phyloP scores from a whole-genome alignment of 2,113 vertebrate species.

The Gymnorhina tibicen region DNA sequence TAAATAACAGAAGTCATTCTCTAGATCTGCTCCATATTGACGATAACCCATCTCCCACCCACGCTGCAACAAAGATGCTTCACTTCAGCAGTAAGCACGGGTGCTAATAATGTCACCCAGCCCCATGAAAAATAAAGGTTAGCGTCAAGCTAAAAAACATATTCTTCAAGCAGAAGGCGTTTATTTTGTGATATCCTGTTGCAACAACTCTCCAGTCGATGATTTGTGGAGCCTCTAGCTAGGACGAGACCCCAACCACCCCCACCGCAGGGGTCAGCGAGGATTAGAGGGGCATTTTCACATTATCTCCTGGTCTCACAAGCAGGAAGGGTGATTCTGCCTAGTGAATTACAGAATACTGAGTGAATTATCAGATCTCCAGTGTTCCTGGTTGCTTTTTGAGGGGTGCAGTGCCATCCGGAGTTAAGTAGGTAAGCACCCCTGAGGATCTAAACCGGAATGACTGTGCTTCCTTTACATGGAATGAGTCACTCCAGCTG shows the following conservation, averaged over 20 bases:
- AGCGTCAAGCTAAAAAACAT: neutral
- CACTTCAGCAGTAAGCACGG: constrained; percentile 10
- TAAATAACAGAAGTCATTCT: constrained; percentile 52
- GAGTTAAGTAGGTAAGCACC: neutral
- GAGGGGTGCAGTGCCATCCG: neutral
- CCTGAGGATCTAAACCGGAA: neutral
- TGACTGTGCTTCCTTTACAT: neutral
- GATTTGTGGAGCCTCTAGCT: neutral
- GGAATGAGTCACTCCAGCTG: neutral
- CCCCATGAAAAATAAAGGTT: constrained; percentile 23
- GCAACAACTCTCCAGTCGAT: neutral
- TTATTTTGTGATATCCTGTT: neutral
- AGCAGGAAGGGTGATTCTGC: neutral
- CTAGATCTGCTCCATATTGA: constrained; percentile 33
- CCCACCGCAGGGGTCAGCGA: fast-evolving
- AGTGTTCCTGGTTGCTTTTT: neutral
- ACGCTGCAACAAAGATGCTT: constrained; percentile 29
- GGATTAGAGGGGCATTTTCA: neutral
- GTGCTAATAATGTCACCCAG: constrained; percentile 46
- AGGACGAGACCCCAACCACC: fast-evolving
- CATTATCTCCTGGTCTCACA: neutral
- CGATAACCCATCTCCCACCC: constrained; percentile 21
- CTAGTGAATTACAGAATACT: neutral
- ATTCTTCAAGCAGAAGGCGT: constrained; percentile 32
- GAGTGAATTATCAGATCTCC: neutral